These are phyloP conservation scores for Drosophila sulfurigaster DNA, from an alignment of 1,140 invertebrate genomes.

Conservation along the genomic window DNA sequence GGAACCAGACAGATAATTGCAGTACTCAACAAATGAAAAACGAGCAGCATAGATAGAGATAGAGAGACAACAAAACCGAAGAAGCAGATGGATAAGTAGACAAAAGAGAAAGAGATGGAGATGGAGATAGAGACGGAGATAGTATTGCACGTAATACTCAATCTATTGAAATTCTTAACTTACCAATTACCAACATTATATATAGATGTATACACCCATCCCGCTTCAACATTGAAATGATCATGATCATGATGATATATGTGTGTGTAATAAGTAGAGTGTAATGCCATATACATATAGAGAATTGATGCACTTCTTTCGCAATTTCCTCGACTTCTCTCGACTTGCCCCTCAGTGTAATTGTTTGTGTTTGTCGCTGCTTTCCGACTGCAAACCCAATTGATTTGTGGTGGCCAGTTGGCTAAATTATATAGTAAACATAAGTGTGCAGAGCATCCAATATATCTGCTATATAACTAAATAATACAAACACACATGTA, in stretches of 20 bases:
- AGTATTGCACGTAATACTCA: constrained; percentile 38
- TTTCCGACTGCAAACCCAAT: constrained; percentile 2
- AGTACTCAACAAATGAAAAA: background rate
- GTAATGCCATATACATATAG: constrained; percentile 12
- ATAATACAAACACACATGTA: constrained; percentile 18
- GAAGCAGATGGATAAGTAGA: background rate
- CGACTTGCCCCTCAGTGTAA: constrained; percentile 4
- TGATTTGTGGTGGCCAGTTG: background rate
- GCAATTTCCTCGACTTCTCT: background rate
- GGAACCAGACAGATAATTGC: too few species aligned
- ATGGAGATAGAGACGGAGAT: constrained; percentile 3
- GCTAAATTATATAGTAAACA: constrained; percentile 1
- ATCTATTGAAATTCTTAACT: constrained; percentile 36
- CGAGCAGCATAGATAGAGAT: background rate
- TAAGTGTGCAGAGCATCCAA: constrained; percentile 24
- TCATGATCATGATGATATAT: constrained; percentile 16
- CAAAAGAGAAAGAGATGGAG: constrained; percentile 1
- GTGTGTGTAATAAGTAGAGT: constrained; percentile 8
- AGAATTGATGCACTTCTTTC: background rate
- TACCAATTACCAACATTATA: constrained; percentile 15
- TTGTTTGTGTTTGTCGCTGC: constrained; percentile 14
- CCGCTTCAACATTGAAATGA: constrained; percentile 1
- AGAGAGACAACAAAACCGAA: background rate
- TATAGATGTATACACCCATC: constrained; percentile 3
- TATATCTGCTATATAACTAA: constrained; percentile 20